A percentile compares a stretch with the other conserved stretches of the same genome.
phyloP scores from a whole-genome alignment of 1,140 invertebrate genomes.

The Caligus rogercresseyi region DNA sequence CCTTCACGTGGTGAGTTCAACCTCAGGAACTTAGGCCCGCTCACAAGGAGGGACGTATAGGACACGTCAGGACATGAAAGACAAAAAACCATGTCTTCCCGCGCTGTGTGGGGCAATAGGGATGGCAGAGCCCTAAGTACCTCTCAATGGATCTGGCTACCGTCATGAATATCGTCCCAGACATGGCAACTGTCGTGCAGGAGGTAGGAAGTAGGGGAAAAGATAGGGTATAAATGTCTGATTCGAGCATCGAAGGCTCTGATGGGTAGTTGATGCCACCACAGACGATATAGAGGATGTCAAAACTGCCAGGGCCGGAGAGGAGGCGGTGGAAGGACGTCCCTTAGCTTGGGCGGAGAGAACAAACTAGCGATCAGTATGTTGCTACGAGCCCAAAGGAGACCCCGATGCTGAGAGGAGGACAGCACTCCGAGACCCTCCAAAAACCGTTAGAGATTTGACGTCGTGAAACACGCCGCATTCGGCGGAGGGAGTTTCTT shows the following conservation, averaged over 20 bases:
- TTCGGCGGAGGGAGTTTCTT: too few species aligned
- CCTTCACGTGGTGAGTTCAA: constrained; percentile 3
- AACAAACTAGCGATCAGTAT: background rate
- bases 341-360: constrained; percentile 2
- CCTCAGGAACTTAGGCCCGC: constrained; percentile 10
- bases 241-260: background rate
- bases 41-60: background rate
- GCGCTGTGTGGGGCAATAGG: background rate
- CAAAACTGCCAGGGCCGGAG: constrained; percentile 4
- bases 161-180: constrained; percentile 13
- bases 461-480: background rate
- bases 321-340: constrained; percentile 7
- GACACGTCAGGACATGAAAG: background rate
- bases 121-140: constrained; percentile 13
- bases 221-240: constrained; percentile 9
- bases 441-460: background rate
- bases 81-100: constrained; percentile 14
- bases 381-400: background rate
- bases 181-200: background rate
- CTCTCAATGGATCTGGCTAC: constrained; percentile 16
- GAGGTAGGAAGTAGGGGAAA: constrained; percentile 5
- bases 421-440: background rate
- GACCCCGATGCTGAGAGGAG: background rate
- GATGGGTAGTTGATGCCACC: constrained; percentile 14
- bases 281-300: constrained; percentile 12